Base-by-base conservation (phyloP, 2,797 vertebrate genomes). In the Delichon dasypus region DNA sequence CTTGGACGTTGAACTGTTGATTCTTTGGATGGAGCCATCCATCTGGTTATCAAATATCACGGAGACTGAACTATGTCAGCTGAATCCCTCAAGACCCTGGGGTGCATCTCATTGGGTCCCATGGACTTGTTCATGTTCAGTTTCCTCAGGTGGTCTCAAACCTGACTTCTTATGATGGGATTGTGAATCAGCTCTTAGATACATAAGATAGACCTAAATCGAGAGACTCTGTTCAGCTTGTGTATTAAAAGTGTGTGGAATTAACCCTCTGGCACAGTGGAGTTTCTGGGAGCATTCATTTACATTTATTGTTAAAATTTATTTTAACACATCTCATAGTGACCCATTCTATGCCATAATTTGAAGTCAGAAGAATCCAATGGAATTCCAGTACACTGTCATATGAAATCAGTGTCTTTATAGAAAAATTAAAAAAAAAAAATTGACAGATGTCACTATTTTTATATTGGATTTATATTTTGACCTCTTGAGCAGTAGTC, bases 131-230 rank as follows among this genome's bases (percentile, higher is more conserved):
- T 27, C 23, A 11, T 32, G 25, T 62, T 80, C 22, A 14, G 23
- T 45, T 80, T 86, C 77, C 65, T 77, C 23, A 50, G 65, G n/a
- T 66, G 44, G 5, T 50, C 53, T 74, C 10, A 7, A 66, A 62
- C 16, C 7, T 86, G 4, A 9, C 32, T 47, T 61, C 16, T 79
- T 32, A 19, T 0, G 0, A 22, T 22, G 32, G 34, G 21, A 53
- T 42, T 7, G 2, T 61, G 26, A 57, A 42, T 45, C 20, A 73
- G 3, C 8, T 70, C 20, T 68, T 65, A 40, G 0, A 5, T 22
- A 21, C 10, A 11, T 7, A 13, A 13, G 29, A 20, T 20, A 38
- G 8, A 61, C 19, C 11, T 64, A 54, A 67, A 48, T 73, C 0
- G 1, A 32, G 78, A 67, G 32, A 21, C 22, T 53, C 80, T 7